Evolutionary conservation across 2,888 invertebrate species (phyloP).

Genomic region (Nephrotoma appendiculata): DNA sequence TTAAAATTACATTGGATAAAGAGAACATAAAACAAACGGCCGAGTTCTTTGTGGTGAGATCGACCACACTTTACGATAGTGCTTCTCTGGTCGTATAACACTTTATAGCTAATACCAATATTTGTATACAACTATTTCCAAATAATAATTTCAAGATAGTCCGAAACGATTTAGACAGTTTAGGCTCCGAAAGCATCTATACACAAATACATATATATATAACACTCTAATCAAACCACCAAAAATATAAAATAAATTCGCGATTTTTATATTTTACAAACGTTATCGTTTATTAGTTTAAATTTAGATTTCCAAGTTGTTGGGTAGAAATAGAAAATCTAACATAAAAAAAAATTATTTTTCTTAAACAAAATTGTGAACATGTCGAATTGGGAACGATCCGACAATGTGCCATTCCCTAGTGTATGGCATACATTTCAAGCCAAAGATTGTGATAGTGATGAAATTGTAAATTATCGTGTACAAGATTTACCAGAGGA

Average conservation of each 20-base stretch:
- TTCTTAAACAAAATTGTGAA: background rate
- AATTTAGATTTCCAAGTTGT: background rate
- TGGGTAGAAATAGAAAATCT: background rate
- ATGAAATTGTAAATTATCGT: conserved; percentile 24
- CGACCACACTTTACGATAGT: too few relatives aligned
- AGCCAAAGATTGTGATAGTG: conserved; percentile 14
- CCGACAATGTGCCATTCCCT: conserved; percentile 29
- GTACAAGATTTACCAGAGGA: conserved; percentile 38
- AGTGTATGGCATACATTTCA: conserved; percentile 16
- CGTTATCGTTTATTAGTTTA: background rate
- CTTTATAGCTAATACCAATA: too few relatives aligned
- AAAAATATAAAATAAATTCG: background rate
- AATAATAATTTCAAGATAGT: background rate
- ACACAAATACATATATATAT: background rate
- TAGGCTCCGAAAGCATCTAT: background rate
- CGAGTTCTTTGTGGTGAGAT: too few relatives aligned
- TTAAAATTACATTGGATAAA: too few relatives aligned
- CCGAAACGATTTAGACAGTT: background rate
- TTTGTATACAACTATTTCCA: too few relatives aligned
- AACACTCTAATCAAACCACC: background rate
- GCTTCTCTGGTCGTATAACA: too few relatives aligned
- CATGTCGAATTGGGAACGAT: conserved; percentile 26
- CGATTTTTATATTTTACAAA: background rate
- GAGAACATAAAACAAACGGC: too few relatives aligned
- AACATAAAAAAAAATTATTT: background rate